Base-by-base conservation (phyloP, 2,113 vertebrate species). In the Tyrannus savana region DNA sequence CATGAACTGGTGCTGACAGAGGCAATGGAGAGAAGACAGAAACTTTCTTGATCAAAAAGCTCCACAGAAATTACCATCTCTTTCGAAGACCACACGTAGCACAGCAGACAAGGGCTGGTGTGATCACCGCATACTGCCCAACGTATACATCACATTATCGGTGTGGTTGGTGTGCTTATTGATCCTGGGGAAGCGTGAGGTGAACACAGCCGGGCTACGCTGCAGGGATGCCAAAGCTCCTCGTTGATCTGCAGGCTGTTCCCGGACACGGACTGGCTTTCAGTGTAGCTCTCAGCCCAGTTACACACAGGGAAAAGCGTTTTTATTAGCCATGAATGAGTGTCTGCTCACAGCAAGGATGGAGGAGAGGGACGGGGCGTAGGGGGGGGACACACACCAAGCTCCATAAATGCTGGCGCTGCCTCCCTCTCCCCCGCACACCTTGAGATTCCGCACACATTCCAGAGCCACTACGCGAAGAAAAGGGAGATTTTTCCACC, bases 91-190 rank as follows among this genome's bases (percentile, higher is more conserved):
- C 10, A 0, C n/a, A 13, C 0, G 3, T 3, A 59, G 50, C 60
- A 10, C 25, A 53, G 64, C 1, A 4, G 19, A 6, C 5, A 9
- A 19, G 27, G 2, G 56, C 67, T 58, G 47, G 17, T 46, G 41
- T 3, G 25, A 8, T 49, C 77, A 3, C 81, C 71, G 39, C 52
- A 1, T 7, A 1, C 8, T 47, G 68, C 25, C 64, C 15, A 10
- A 22, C 2, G 0, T 33, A 19, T 0, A 1, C 37, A 62, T 44
- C 59, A 2, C 22, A 13, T 1, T 6, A 15, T 8, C 23, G 4
- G 5, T 2, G 1, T 0, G 35, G 35, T 22, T 23, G 0, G 42
- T 7, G 59, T 5, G n/a, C 59, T 21, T 6, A 5, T 3, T 0
- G 59, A 30, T 55, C 10, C 42, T 1, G 53, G 55, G 55, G 2